phyloP scores from a whole-genome alignment of 2,888 invertebrate genomes.

The Leucozona laternaria region DNA sequence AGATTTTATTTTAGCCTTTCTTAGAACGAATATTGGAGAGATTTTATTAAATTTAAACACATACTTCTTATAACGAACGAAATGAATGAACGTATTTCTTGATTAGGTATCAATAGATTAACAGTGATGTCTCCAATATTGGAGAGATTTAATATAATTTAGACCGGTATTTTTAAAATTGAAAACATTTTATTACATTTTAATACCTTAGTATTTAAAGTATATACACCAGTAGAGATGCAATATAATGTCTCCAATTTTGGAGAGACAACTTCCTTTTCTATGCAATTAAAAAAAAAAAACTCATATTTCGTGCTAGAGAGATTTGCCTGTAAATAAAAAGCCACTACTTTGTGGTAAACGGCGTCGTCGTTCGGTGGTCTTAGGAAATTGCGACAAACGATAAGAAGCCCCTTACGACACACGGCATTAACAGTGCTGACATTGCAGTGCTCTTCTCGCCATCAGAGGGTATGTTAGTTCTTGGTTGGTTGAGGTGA shows the following conservation, averaged over 20 bases:
- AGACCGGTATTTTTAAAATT: too few relatives aligned
- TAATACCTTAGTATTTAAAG: too few relatives aligned
- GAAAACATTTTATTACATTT: too few relatives aligned
- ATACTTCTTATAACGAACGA: too few relatives aligned
- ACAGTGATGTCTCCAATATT: not conserved
- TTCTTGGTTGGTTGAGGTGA: slow-evolving; percentile 12
- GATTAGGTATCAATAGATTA: not conserved
- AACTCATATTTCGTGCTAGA: not conserved
- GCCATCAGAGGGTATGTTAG: not conserved
- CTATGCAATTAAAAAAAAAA: not conserved
- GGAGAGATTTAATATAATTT: not conserved
- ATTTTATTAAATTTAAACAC: not conserved
- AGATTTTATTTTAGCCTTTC: too few relatives aligned
- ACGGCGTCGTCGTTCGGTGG: slow-evolving; percentile 45
- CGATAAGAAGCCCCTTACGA: slow-evolving; percentile 75
- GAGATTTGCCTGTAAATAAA: not conserved
- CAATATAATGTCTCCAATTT: too few relatives aligned
- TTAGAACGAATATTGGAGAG: not conserved
- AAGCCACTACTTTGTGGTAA: slow-evolving; percentile 55
- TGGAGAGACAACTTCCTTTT: too few relatives aligned
- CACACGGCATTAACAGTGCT: slow-evolving; percentile 71
- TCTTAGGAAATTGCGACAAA: slow-evolving; percentile 75
- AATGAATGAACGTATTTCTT: too few relatives aligned
- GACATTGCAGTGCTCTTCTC: slow-evolving; percentile 21
- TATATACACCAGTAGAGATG: too few relatives aligned